Conservation (phyloP, 2,797 vertebrate species). For the Enteromius trimaculatus region DNA sequence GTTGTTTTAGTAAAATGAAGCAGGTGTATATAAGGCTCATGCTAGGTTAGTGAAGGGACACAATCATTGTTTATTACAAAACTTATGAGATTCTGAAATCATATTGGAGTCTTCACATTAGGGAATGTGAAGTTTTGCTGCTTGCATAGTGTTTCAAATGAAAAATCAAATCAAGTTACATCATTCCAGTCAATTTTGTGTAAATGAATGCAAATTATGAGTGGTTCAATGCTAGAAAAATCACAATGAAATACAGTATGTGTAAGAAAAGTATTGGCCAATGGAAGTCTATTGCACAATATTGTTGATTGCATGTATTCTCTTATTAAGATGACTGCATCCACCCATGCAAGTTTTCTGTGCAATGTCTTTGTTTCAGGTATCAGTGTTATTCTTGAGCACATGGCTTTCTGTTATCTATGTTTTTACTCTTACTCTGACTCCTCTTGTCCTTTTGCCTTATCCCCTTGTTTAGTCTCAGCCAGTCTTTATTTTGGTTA, state of each 20-base stretch:
- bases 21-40: no score
- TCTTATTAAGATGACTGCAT: not conserved
- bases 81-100: not conserved
- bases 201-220: not conserved
- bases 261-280: not conserved
- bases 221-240: not conserved
- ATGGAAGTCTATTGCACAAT: not conserved
- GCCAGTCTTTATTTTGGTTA: not conserved
- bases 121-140: no score
- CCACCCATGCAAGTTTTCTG: not conserved
- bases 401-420: not conserved
- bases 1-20: no score
- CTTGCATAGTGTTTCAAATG: no score
- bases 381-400: not conserved
- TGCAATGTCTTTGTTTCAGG: not conserved
- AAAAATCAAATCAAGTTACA: no score
- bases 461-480: not conserved
- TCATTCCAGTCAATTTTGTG: not conserved
- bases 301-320: not conserved
- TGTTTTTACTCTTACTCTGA: not conserved
- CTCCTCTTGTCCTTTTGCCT: not conserved
- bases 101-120: no score
- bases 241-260: no score
- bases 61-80: not conserved
- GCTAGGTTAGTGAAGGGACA: no score